Conservation (phyloP, 2,797 vertebrate species). For the Arctocebus calabarensis region DNA sequence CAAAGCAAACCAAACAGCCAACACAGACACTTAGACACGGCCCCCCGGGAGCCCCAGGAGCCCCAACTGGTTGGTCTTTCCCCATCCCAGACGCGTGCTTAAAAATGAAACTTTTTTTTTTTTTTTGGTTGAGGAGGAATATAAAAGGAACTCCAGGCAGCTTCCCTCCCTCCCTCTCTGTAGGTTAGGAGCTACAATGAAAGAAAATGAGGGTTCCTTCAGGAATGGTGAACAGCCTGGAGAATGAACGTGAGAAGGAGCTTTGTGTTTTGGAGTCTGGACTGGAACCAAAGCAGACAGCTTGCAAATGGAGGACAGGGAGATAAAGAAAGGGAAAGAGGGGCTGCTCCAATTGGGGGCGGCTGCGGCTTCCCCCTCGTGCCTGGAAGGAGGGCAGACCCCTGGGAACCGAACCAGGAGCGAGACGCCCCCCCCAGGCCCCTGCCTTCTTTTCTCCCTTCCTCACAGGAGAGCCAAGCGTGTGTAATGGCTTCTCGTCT, state of each 20-base stretch:
- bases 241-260: conserved; percentile 87
- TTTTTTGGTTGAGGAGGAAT: conserved; percentile 77
- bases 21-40: conserved; percentile 82
- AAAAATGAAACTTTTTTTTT: conserved; percentile 87
- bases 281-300: conserved; percentile 95
- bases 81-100: conserved; percentile 86
- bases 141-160: conserved; percentile 86
- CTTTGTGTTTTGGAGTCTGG: conserved; percentile 92
- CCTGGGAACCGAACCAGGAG: conserved; percentile 85
- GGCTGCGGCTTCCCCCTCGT: conserved; percentile 83
- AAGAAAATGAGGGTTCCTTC: conserved; percentile 86
- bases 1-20: conserved; percentile 82
- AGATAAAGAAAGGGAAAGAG: conserved; percentile 90
- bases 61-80: conserved; percentile 88
- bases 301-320: conserved; percentile 96
- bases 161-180: conserved; percentile 79
- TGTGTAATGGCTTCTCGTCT: conserved; percentile 96
- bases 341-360: conserved; percentile 81
- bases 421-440: conserved; percentile 83
- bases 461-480: conserved; percentile 89
- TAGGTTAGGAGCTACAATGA: conserved; percentile 86
- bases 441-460: conserved; percentile 83
- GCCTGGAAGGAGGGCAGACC: conserved; percentile 85
- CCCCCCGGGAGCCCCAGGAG: conserved; percentile 83
- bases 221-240: conserved; percentile 88